A percentile compares a stretch with the other conserved stretches of the same genome.
These are phyloP conservation scores for Pteronura brasiliensis DNA, from an alignment of 2,113 vertebrate species.

Conservation along the genomic window DNA sequence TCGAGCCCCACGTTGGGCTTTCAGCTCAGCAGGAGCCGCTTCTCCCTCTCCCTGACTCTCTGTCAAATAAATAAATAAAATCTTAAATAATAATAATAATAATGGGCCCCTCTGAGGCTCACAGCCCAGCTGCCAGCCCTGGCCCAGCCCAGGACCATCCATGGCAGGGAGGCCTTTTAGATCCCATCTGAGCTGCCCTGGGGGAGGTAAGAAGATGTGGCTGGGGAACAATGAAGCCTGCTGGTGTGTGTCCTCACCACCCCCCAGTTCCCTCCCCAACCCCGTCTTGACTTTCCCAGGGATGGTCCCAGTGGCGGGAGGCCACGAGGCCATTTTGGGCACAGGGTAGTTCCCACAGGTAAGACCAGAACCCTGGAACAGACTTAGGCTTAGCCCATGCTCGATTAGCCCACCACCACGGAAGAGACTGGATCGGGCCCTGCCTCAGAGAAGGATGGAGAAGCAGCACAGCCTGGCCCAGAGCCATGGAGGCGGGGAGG, in stretches of 20 bases:
- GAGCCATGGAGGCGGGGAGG: background rate
- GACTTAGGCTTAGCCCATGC: background rate
- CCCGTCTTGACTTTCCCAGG: background rate
- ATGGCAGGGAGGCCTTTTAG: background rate
- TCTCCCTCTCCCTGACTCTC: too few species aligned
- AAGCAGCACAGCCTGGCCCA: background rate
- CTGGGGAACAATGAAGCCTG: background rate
- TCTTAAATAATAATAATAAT: too few species aligned
- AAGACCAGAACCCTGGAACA: rapidly evolving
- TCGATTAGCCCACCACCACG: background rate
- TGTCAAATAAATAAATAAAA: too few species aligned
- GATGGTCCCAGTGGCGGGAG: rapidly evolving
- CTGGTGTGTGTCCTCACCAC: background rate
- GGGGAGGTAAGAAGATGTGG: background rate
- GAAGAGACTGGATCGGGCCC: background rate
- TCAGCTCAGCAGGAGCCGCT: too few species aligned
- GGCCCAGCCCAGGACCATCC: background rate
- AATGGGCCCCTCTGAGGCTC: background rate
- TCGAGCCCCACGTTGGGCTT: too few species aligned
- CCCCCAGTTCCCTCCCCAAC: background rate
- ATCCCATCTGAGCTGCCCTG: background rate
- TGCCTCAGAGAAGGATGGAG: background rate
- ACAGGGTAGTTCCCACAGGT: too few species aligned
- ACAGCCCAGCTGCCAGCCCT: background rate
- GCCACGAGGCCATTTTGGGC: background rate